Evolutionary conservation across 2,888 invertebrate genomes (phyloP).

Genomic region (Erynnis tages): DNA sequence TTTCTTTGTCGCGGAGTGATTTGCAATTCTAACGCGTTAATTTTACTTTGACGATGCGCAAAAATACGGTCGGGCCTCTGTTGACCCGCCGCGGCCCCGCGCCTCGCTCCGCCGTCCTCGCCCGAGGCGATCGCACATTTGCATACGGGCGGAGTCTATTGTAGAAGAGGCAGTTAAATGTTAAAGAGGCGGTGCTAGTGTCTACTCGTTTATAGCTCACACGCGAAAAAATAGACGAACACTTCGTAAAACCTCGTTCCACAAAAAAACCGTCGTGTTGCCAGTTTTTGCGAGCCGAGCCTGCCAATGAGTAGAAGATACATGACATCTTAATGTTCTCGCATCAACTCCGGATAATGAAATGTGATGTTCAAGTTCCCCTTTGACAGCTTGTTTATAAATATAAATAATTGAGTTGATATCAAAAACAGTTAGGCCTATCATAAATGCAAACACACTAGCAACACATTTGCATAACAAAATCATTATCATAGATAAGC

Average conservation of each 20-base stretch:
- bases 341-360: neutral
- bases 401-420: slow-evolving; percentile 13
- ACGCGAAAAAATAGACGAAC: slow-evolving; percentile 12
- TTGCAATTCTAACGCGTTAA: slow-evolving; percentile 79
- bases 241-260: slow-evolving; percentile 4
- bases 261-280: slow-evolving; percentile 9
- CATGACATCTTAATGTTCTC: slow-evolving; percentile 14
- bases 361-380: slow-evolving; percentile 1
- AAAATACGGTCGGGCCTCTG: slow-evolving; percentile 59
- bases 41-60: slow-evolving; percentile 77
- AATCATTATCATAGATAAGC: slow-evolving; percentile 6
- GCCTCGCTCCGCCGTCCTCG: slow-evolving; percentile 39
- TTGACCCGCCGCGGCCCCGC: slow-evolving; percentile 38
- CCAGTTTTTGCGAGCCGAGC: slow-evolving; percentile 6
- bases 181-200: slow-evolving; percentile 52
- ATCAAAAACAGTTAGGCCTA: slow-evolving; percentile 2
- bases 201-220: slow-evolving; percentile 17
- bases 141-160: slow-evolving; percentile 73
- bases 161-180: slow-evolving; percentile 57
- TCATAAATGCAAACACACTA: neutral
- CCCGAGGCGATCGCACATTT: slow-evolving; percentile 65
- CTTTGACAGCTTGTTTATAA: neutral
- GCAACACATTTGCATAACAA: slow-evolving; percentile 9
- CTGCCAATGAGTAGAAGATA: neutral
- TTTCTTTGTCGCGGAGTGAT: slow-evolving; percentile 74